Conservation (phyloP, 2,888 invertebrate species). For the Caenorhabditis sinica region DNA sequence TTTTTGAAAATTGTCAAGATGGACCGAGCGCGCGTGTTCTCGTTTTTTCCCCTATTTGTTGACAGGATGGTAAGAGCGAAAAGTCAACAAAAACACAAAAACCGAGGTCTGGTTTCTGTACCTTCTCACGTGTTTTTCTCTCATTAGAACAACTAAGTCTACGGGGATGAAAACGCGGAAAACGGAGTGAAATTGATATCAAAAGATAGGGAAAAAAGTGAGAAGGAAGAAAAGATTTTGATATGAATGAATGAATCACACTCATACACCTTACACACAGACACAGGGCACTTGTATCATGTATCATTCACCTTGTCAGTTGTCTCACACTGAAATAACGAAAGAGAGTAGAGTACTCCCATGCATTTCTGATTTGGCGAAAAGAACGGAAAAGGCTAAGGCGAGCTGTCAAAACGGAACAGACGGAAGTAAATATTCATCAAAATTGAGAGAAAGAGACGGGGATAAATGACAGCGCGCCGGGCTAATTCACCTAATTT, state of each 20-base stretch:
- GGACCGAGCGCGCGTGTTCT: constrained; percentile 1
- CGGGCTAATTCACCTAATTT: constrained; percentile 24
- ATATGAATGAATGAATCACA: constrained; percentile 47
- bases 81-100: constrained; percentile 56
- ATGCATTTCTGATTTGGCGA: constrained; percentile 37
- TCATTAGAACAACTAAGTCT: constrained; percentile 4
- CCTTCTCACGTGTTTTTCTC: constrained; percentile 12
- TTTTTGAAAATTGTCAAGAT: neutral
- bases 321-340: constrained; percentile 24
- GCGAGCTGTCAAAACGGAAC: constrained; percentile 32
- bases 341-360: constrained; percentile 11
- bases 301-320: constrained; percentile 45
- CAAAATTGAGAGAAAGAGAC: constrained; percentile 9
- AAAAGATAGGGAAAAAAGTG: constrained; percentile 16
- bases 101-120: constrained; percentile 34
- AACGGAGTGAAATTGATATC: constrained; percentile 19
- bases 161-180: neutral
- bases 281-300: constrained; percentile 40
- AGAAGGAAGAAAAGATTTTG: constrained; percentile 25
- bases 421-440: constrained; percentile 11
- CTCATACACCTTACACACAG: constrained; percentile 9
- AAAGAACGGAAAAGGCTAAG: neutral
- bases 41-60: constrained; percentile 31
- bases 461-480: constrained; percentile 21
- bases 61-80: constrained; percentile 40